Evolutionary conservation across 2,113 vertebrate genomes (phyloP).

Genomic region (Urocitellus parryii): DNA sequence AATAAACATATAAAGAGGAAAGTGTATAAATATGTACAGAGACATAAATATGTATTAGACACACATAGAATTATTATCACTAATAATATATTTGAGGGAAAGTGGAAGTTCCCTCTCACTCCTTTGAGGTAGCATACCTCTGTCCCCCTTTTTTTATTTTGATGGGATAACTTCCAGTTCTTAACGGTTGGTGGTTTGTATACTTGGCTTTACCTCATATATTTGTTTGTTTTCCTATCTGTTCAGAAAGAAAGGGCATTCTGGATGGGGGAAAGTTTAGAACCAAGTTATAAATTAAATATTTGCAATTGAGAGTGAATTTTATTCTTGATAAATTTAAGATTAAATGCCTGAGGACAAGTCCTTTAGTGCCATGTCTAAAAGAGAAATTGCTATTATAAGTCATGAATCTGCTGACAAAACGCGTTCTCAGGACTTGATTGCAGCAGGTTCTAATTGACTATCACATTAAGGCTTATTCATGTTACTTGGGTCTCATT

Average conservation of each 20-base stretch:
- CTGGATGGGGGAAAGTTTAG: not conserved
- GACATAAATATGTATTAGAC: not conserved
- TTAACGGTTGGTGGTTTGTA: not conserved
- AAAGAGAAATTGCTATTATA: not conserved
- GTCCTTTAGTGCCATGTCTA: not conserved
- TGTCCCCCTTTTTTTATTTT: not conserved
- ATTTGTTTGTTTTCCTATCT: not conserved
- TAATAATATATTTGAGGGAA: not conserved
- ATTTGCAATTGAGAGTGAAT: not conserved
- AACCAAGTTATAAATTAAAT: slow-evolving; percentile 52
- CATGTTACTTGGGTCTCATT: not conserved
- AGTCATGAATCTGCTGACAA: not conserved
- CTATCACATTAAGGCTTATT: not conserved
- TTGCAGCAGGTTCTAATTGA: not conserved
- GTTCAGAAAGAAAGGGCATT: not conserved
- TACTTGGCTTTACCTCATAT: not conserved
- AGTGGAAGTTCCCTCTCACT: not conserved
- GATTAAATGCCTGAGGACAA: not conserved
- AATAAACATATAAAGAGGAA: not conserved
- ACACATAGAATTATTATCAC: not conserved
- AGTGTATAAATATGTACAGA: no score
- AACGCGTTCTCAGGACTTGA: not conserved
- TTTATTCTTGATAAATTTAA: slow-evolving; percentile 27
- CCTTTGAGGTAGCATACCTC: not conserved
- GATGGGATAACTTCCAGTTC: not conserved